A percentile compares a stretch with the other conserved stretches of the same genome.
phyloP scores from a whole-genome alignment of 2,888 invertebrate genomes.

The Dione juno region DNA sequence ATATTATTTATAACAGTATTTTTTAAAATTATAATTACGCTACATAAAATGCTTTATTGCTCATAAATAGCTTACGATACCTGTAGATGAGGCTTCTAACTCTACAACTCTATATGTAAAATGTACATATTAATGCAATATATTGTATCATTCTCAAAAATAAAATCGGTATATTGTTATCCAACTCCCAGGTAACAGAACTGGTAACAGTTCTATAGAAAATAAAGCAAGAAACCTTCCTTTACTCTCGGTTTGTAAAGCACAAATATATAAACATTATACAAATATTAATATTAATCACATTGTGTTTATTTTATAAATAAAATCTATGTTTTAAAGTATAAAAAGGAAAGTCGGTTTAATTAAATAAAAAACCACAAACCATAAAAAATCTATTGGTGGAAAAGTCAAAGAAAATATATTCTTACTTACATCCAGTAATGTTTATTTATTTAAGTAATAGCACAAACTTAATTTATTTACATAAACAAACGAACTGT shows the following conservation, averaged over 20 bases:
- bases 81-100: slow-evolving; percentile 49
- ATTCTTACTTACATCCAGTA: not conserved
- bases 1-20: slow-evolving; percentile 31
- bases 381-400: not conserved
- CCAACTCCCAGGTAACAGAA: not conserved
- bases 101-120: slow-evolving; percentile 42
- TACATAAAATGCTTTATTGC: slow-evolving; percentile 52
- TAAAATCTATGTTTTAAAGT: not conserved
- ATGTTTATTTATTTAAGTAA: slow-evolving; percentile 16
- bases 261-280: not conserved
- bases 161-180: not conserved
- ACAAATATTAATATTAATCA: not conserved
- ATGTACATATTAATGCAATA: slow-evolving; percentile 43
- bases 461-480: slow-evolving; percentile 30
- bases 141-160: not conserved
- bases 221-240: not conserved
- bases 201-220: not conserved
- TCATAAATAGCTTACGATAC: slow-evolving; percentile 49
- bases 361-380: not conserved
- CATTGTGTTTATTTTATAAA: not conserved
- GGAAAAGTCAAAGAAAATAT: not conserved
- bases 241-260: not conserved
- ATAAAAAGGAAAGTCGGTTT: not conserved
- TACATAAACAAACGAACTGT: slow-evolving; percentile 46
- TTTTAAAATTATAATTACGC: slow-evolving; percentile 54